These are phyloP conservation scores for Sakesphorus luctuosus DNA, from an alignment of 2,113 vertebrate species.

Conservation along the genomic window DNA sequence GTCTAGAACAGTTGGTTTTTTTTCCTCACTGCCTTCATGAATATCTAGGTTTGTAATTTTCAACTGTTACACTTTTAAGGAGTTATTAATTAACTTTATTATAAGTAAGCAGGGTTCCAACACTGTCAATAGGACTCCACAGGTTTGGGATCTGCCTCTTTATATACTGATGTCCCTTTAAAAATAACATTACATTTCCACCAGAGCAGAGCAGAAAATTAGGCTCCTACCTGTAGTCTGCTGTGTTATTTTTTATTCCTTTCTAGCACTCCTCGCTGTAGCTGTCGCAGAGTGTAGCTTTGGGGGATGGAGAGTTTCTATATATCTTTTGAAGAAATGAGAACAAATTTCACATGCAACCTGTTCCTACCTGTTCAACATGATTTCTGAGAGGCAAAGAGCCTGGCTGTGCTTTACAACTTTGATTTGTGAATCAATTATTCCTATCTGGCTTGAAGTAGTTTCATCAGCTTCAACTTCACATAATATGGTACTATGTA, in stretches of 20 bases:
- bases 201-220: not conserved
- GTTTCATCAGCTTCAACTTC: not conserved
- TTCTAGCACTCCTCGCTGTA: not conserved
- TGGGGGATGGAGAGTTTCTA: not conserved
- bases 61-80: not conserved
- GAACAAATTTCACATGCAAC: not conserved
- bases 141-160: not conserved
- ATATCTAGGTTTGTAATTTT: not conserved
- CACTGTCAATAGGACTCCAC: not conserved
- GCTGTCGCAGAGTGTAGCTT: not conserved
- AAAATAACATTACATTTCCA: not conserved
- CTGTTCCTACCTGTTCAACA: not conserved
- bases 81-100: not conserved
- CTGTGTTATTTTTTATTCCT: not conserved
- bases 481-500: not conserved
- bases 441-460: not conserved
- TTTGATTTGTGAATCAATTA: conserved; percentile 37
- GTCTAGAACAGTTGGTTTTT: not conserved
- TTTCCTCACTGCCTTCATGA: not conserved
- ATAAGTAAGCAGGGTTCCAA: not conserved
- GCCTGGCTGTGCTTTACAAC: not conserved
- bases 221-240: not conserved
- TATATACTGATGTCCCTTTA: not conserved
- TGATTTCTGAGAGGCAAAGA: conserved; percentile 20
- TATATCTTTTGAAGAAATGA: conserved; percentile 20